A percentile compares a stretch with the other conserved stretches of the same genome.
phyloP scores from a whole-genome alignment of 1,140 invertebrate genomes.

The Cepaea nemoralis region DNA sequence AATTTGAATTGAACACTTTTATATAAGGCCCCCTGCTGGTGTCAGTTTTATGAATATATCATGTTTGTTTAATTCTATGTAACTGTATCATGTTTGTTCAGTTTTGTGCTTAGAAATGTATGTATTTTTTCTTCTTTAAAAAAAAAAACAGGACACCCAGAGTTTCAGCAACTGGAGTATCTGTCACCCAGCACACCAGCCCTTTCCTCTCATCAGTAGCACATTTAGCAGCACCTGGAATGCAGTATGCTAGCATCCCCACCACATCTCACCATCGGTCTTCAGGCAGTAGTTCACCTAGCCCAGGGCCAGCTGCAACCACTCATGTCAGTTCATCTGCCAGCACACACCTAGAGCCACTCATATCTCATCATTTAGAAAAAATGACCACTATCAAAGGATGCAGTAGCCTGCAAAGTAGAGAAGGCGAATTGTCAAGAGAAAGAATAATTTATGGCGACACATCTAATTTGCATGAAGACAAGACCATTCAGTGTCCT shows the following conservation, averaged over 20 bases:
- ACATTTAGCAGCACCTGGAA: constrained; percentile 38
- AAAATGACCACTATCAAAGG: constrained; percentile 35
- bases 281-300: constrained; percentile 37
- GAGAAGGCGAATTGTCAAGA: constrained; percentile 38
- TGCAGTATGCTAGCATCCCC: constrained; percentile 47
- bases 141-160: constrained; percentile 47
- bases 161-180: constrained; percentile 56
- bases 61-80: background rate
- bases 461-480: background rate
- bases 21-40: too few relatives aligned
- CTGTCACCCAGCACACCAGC: constrained; percentile 44
- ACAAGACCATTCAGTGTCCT: constrained; percentile 5
- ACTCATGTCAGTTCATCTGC: constrained; percentile 27
- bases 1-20: too few relatives aligned
- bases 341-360: constrained; percentile 7
- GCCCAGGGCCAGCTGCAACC: constrained; percentile 13
- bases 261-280: constrained; percentile 31
- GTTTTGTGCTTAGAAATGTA: background rate
- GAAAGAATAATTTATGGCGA: constrained; percentile 11
- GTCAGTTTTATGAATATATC: too few relatives aligned
- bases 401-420: background rate
- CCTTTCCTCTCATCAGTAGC: constrained; percentile 34
- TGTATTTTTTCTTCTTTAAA: background rate
- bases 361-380: constrained; percentile 32
- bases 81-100: background rate